Evolutionary conservation across 2,797 vertebrate genomes (phyloP), one percentile per base, ranked within the genome.

Genomic region (Chanos chanos): DNA sequence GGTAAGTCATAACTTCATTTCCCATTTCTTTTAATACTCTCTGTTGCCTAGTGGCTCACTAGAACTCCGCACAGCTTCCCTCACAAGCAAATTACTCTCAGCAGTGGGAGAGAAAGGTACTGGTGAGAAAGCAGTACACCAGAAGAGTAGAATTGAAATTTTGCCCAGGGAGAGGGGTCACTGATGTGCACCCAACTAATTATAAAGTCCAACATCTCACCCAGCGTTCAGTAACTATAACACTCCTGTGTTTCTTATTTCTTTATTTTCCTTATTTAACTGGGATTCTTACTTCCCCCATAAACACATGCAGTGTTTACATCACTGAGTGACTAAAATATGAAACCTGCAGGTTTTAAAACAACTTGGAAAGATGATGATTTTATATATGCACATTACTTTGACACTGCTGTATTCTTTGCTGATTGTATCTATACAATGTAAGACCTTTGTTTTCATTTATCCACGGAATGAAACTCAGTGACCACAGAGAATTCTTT

Each of bases 61-160:
- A 9, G 24, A n/a, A 48, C 15, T 37, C 24, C 25, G 56, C 44
- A 21, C 41, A 7, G n/a, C 10, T 37, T 41, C 50, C 19, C 47
- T 55, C 19, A 54, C n/a, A 45, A 24, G 22, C 16, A 68, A 18
- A 64, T 15, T 24, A 33, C n/a, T 7, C 39, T 33, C 18, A 15
- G 28, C 22, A 10, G 12, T 5, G 48, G 24, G 22, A 31, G 12
- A n/a, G 34, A 39, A 7, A 5, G 40, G 10, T 40, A 52, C 4
- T 10, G 37, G 27, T 2, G 34, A 22, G n/a, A 39, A 25, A 30
- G 48, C 43, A 44, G 24, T 27, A 18, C 24, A 4, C 66, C 22
- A 30, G 16, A 60, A n/a, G 44, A 3, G 15, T 59, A 37, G 27
- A 56, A 71, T 59, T 70, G 52, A 65, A 64, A 70, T 68, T 70